These are phyloP conservation scores for Thereva nobilitata DNA, from an alignment of 2,888 invertebrate species.

Conservation along the genomic window DNA sequence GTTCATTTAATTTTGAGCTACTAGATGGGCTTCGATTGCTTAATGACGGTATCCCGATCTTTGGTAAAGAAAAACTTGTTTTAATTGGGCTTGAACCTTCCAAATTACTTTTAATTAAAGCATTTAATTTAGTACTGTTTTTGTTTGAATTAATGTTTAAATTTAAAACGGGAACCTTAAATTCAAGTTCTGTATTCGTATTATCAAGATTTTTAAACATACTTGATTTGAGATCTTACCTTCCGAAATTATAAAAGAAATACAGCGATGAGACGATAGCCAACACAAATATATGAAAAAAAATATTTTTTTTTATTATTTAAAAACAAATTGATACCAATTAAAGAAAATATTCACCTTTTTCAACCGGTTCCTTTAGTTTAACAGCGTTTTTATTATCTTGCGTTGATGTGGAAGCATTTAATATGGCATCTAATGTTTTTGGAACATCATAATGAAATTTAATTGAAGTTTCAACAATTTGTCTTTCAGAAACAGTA, in stretches of 20 bases:
- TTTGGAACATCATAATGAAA: slow-evolving; percentile 74
- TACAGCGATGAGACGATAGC: slow-evolving; percentile 39
- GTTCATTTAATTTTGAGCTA: slow-evolving; percentile 17
- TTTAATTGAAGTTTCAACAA: slow-evolving; percentile 73
- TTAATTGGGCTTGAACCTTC: slow-evolving; percentile 22
- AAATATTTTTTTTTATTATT: slow-evolving; percentile 15
- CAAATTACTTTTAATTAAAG: slow-evolving; percentile 28
- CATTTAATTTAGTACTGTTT: slow-evolving; percentile 29
- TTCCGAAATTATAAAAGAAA: slow-evolving; percentile 40
- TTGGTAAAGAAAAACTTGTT: slow-evolving; percentile 34
- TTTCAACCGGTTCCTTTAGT: slow-evolving; percentile 45
- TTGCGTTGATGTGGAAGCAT: slow-evolving; percentile 43
- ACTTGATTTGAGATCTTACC: slow-evolving; percentile 40
- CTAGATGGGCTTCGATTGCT: not conserved
- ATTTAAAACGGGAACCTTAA: slow-evolving; percentile 4
- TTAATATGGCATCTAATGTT: slow-evolving; percentile 74
- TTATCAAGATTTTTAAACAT: slow-evolving; percentile 21
- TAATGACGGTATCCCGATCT: slow-evolving; percentile 14
- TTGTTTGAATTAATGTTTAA: not conserved
- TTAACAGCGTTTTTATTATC: slow-evolving; percentile 2
- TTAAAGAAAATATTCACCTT: slow-evolving; percentile 49
- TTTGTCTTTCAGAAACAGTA: slow-evolving; percentile 70
- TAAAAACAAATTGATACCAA: slow-evolving; percentile 42
- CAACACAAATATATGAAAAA: slow-evolving; percentile 6
- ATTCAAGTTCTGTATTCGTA: slow-evolving; percentile 13